A percentile compares a stretch with the other conserved stretches of the same genome.
These are phyloP conservation scores for Araneus ventricosus DNA, from an alignment of 1,140 invertebrate species.

Conservation along the genomic window DNA sequence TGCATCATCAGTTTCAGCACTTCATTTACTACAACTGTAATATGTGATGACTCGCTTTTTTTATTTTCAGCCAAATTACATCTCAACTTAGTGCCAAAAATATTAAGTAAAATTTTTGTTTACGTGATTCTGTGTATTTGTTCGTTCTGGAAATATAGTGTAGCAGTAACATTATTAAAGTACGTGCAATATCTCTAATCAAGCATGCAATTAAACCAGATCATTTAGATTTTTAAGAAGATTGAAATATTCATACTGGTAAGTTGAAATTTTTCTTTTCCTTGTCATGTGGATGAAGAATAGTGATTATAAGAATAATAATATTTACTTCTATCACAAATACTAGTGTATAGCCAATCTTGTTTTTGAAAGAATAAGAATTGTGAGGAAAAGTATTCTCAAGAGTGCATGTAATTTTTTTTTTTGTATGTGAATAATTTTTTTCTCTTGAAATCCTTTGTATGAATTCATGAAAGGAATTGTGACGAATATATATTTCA, in stretches of 20 bases:
- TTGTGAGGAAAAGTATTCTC: no score
- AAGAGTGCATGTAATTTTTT: no score
- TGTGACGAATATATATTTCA: no score
- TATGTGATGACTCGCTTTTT: not conserved
- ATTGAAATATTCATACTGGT: not conserved
- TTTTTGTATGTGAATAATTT: no score
- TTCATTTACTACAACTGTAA: slow-evolving; percentile 25
- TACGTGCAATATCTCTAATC: not conserved
- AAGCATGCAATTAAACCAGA: not conserved
- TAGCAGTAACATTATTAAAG: not conserved
- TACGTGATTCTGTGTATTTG: slow-evolving; percentile 49
- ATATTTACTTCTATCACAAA: no score
- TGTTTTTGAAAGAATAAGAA: no score
- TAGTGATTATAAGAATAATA: no score
- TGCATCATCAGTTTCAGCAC: no score
- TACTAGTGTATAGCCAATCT: no score
- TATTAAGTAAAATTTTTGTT: slow-evolving; percentile 54
- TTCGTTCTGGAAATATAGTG: not conserved
- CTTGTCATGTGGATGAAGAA: not conserved
- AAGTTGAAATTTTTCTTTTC: not conserved
- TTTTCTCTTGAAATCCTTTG: no score
- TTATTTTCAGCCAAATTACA: slow-evolving; percentile 8
- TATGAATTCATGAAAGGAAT: no score
- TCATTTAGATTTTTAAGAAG: not conserved
- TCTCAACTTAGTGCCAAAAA: slow-evolving; percentile 36